Conservation (phyloP, 2,797 vertebrate species). For the Percopsis omiscomaycus region DNA sequence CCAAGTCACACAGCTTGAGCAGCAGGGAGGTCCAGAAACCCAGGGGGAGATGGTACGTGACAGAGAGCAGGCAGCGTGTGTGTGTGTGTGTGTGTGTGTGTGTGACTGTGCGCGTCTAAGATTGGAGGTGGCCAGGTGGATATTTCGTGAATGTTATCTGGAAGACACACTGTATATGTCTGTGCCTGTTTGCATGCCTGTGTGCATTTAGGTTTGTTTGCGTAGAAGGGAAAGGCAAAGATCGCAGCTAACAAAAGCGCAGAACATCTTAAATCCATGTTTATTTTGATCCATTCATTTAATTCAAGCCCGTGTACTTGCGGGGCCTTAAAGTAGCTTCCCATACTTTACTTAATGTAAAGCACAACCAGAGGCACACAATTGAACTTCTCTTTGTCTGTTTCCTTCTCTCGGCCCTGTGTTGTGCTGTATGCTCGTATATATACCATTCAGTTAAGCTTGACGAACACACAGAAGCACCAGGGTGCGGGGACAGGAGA, state of each 20-base stretch:
- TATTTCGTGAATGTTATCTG: slow-evolving; percentile 14
- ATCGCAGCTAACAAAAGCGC: slow-evolving; percentile 28
- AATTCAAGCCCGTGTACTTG: slow-evolving; percentile 53
- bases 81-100: slow-evolving; percentile 28
- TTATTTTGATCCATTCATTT: slow-evolving; percentile 50
- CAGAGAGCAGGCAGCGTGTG: slow-evolving; percentile 63
- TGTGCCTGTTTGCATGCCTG: slow-evolving; percentile 11
- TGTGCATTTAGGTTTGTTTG: slow-evolving; percentile 34
- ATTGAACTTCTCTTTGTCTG: slow-evolving; percentile 12
- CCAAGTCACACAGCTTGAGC: slow-evolving; percentile 78
- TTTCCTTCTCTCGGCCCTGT: slow-evolving; percentile 18
- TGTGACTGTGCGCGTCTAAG: slow-evolving; percentile 8
- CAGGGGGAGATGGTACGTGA: slow-evolving; percentile 76
- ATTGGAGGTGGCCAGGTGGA: slow-evolving; percentile 30
- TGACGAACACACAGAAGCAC: slow-evolving; percentile 37
- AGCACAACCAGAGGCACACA: slow-evolving; percentile 34
- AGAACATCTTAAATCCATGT: slow-evolving; percentile 66
- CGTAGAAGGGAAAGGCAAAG: not conserved
- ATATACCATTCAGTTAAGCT: slow-evolving; percentile 23
- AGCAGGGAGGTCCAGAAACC: slow-evolving; percentile 74
- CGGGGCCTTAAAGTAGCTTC: slow-evolving; percentile 39
- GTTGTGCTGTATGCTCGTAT: slow-evolving; percentile 46
- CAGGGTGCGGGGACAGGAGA: slow-evolving; percentile 13
- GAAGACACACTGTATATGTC: not conserved
- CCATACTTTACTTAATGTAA: slow-evolving; percentile 33